Base-by-base conservation (phyloP, 64 coral and sea anemone species). In the Astreopora myriophthalma region DNA sequence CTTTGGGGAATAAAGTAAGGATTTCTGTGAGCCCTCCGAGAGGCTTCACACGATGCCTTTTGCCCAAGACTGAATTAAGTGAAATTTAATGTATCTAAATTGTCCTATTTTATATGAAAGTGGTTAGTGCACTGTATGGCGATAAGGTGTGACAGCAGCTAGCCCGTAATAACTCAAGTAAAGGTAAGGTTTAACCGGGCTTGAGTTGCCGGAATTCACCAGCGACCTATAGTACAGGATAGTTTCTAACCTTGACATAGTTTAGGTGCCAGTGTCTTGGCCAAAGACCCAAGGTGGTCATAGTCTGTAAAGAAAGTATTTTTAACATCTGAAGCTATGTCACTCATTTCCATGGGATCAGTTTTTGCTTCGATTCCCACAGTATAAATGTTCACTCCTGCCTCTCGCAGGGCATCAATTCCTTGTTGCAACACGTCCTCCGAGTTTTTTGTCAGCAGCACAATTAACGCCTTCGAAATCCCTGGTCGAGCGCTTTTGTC, bases 401-500 rank as follows among this genome's bases (percentile, higher is more conserved):
- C 64, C 17, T 69, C n/a, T 69, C 80, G 80, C 4, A 90, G 76
- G 1, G 17, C 39, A 24, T 90, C 40, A 13, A 79, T 65, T 20
- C 61, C 76, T 34, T 34, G 42, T 34, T 69, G n/a, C 8, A 90
- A 34, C 0, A 31, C 8, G 39, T 81, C 76, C 16, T 36, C 46
- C 1, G 87, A 79, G 32, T 38, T 37, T 31, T 81, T 81, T 1
- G 88, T 72, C 17, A 51, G 14, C 20, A 90, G 61, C n/a, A 90
- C 64, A 42, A 90, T 80, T 10, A 90, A 42, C 9, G 63, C 32
- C 67, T 90, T 90, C 22, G 75, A 76, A 8, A 69, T 55, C 14
- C 77, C 62, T 71, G 88, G 30, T 31, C 88, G 75, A n/a, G 88
- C 48, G 34, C 88, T 90, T 42, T 48, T 71, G n/a, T 90, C 75